Evolutionary conservation across 2,113 vertebrate species (phyloP).

Genomic region (Anarrhichthys ocellatus): DNA sequence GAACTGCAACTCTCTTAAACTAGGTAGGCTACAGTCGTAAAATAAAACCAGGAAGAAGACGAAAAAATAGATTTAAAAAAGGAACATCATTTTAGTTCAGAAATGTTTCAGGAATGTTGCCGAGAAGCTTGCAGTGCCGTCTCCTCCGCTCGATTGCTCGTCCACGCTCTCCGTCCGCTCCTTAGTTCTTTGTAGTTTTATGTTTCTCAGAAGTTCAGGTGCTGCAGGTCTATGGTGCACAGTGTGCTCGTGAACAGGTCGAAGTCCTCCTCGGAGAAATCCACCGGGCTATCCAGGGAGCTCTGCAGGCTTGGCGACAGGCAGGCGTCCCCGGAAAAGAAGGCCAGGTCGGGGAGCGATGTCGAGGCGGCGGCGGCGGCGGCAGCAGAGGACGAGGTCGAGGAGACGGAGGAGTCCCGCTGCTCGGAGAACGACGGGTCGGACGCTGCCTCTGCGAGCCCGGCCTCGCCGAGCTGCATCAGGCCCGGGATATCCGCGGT

Average conservation of each 20-base stretch:
- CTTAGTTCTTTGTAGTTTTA: not conserved
- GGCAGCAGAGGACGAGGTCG: constrained; percentile 51
- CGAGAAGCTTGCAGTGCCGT: constrained; percentile 53
- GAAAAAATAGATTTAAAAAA: constrained; percentile 4
- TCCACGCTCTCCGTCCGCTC: constrained; percentile 16
- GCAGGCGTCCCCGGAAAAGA: constrained; percentile 87
- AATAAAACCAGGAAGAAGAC: constrained; percentile 42
- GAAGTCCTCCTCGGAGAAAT: constrained; percentile 94
- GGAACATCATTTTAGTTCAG: constrained; percentile 40
- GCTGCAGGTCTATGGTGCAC: constrained; percentile 91
- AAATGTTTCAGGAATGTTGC: constrained; percentile 79
- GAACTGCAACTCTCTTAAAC: constrained; percentile 10
- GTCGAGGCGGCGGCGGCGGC: constrained; percentile 45
- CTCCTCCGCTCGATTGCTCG: constrained; percentile 58
- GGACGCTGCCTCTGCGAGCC: constrained; percentile 14
- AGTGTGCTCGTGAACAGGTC: constrained; percentile 94
- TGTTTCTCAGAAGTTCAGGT: constrained; percentile 86
- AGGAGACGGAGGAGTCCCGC: constrained; percentile 74
- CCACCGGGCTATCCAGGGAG: constrained; percentile 88
- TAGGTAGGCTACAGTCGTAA: constrained; percentile 34
- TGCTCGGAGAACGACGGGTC: constrained; percentile 79
- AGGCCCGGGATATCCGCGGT: constrained; percentile 63
- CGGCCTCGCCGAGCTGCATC: constrained; percentile 56
- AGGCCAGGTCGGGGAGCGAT: constrained; percentile 86
- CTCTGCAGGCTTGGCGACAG: constrained; percentile 85